A percentile compares a stretch with the other conserved stretches of the same genome.
phyloP scores from a whole-genome alignment of 2,888 invertebrate genomes.

The Phlogophora meticulosa region DNA sequence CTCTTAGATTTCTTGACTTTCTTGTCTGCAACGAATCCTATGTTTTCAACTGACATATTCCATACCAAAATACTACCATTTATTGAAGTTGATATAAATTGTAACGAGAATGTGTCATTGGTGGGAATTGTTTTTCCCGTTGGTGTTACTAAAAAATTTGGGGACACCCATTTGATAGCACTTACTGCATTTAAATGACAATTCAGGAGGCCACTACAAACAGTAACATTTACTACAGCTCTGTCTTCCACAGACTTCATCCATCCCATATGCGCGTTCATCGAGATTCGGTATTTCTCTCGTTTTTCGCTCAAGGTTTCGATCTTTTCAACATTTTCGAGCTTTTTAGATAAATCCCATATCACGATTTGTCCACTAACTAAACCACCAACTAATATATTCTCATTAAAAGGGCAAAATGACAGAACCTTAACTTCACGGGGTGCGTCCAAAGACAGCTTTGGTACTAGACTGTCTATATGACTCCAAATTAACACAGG shows the following conservation, averaged over 20 bases:
- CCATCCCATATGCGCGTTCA: constrained; percentile 93
- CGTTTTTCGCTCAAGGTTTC: constrained; percentile 92
- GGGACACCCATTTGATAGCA: constrained; percentile 93
- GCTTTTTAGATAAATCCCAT: constrained; percentile 93
- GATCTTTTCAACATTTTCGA: constrained; percentile 92
- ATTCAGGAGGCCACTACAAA: constrained; percentile 91
- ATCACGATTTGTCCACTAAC: constrained; percentile 93
- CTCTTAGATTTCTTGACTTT: constrained; percentile 86
- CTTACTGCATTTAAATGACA: constrained; percentile 93
- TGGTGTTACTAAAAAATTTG: constrained; percentile 90
- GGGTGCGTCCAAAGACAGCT: constrained; percentile 93
- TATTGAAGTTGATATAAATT: constrained; percentile 92
- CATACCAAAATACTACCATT: constrained; percentile 94
- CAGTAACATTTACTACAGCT: constrained; percentile 91
- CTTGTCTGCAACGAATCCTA: constrained; percentile 77
- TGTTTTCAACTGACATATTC: constrained; percentile 92
- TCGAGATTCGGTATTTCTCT: constrained; percentile 91
- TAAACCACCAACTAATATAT: constrained; percentile 93
- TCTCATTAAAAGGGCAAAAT: constrained; percentile 93
- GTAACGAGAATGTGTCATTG: constrained; percentile 85
- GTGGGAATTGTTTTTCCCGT: constrained; percentile 90
- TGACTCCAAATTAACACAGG: constrained; percentile 95
- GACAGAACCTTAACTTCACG: constrained; percentile 92
- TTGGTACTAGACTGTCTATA: constrained; percentile 93
- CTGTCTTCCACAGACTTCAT: constrained; percentile 92